Evolutionary conservation across 2,797 vertebrate species (phyloP).

Genomic region (Aulostomus chinensis): DNA sequence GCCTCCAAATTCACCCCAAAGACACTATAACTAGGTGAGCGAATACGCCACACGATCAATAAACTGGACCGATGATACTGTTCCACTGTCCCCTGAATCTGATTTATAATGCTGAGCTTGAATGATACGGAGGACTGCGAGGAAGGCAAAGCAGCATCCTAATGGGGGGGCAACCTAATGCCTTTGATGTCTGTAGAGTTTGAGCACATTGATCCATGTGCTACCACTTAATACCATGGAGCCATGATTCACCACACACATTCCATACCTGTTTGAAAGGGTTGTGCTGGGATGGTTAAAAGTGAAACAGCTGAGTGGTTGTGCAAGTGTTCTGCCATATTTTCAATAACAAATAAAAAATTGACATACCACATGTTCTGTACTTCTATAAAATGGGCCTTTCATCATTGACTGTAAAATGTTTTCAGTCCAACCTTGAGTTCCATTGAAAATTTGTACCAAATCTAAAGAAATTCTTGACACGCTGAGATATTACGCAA

Average conservation of each 20-base stretch:
- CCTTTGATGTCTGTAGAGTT: conserved; percentile 33
- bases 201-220: conserved; percentile 34
- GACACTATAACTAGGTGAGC: conserved; percentile 29
- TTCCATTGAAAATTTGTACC: too few relatives aligned
- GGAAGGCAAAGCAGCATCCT: conserved; percentile 31
- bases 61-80: conserved; percentile 33
- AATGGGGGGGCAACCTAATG: conserved; percentile 48
- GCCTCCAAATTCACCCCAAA: conserved; percentile 41
- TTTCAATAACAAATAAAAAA: not conserved
- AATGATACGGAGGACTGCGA: conserved; percentile 17
- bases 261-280: not conserved
- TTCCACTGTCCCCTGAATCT: conserved; percentile 39
- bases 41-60: conserved; percentile 56
- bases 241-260: conserved; percentile 6
- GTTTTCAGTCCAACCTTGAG: too few relatives aligned
- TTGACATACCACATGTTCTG: too few relatives aligned
- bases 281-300: conserved; percentile 20
- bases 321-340: not conserved
- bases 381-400: too few relatives aligned
- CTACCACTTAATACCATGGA: conserved; percentile 30
- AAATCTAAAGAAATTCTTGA: too few relatives aligned
- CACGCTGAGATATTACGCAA: too few relatives aligned
- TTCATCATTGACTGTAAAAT: too few relatives aligned
- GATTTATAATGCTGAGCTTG: conserved; percentile 20
- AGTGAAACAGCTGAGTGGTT: not conserved